phyloP scores from a whole-genome alignment of 1,140 invertebrate species.

The Drosophila tropicalis region DNA sequence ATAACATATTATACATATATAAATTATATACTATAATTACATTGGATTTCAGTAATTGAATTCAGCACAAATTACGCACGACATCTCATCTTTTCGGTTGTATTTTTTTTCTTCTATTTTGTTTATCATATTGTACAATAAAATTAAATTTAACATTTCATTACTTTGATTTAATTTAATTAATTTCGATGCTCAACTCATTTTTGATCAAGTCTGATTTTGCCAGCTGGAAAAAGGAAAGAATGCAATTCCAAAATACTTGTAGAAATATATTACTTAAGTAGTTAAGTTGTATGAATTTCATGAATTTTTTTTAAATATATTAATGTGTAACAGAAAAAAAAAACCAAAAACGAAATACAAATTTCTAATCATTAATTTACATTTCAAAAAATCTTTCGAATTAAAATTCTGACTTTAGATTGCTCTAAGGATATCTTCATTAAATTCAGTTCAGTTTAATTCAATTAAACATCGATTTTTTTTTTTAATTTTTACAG shows the following conservation, averaged over 20 bases:
- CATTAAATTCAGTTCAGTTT: no score
- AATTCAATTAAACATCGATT: no score
- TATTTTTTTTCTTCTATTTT: not conserved
- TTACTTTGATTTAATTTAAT: not conserved
- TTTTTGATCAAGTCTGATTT: slow-evolving; percentile 17
- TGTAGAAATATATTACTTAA: not conserved
- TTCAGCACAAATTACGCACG: not conserved
- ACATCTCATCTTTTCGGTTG: not conserved
- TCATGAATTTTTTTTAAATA: slow-evolving; percentile 11
- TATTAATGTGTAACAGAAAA: slow-evolving; percentile 24
- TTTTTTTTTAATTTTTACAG: no score
- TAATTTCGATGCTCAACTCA: slow-evolving; percentile 8
- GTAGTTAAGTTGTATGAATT: slow-evolving; percentile 19
- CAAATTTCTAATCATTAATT: no score
- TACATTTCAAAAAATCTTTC: no score
- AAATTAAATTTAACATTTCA: slow-evolving; percentile 1
- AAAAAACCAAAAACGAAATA: no score
- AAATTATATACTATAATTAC: not conserved
- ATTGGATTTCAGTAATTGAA: not conserved
- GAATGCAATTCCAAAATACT: not conserved
- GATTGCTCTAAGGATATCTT: no score
- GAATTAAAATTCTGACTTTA: no score
- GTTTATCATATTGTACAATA: slow-evolving; percentile 3
- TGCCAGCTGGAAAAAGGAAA: slow-evolving; percentile 1
- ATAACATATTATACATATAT: not conserved